A percentile compares a stretch with the other conserved stretches of the same genome.
phyloP scores from a whole-genome alignment of 2,113 vertebrate genomes.

The Saccopteryx bilineata region DNA sequence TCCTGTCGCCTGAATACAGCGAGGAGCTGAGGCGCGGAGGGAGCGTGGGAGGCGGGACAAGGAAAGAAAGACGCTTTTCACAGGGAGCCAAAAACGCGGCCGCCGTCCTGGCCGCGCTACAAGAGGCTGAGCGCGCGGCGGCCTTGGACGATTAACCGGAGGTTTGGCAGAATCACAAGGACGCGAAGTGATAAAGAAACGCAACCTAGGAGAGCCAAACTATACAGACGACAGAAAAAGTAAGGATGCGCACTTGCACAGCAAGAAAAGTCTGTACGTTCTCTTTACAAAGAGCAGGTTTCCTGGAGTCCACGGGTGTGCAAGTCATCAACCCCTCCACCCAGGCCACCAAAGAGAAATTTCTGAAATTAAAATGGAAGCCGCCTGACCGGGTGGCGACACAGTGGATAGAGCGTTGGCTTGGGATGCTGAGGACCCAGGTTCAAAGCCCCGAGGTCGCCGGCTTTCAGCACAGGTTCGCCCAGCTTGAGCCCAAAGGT shows the following conservation, averaged over 20 bases:
- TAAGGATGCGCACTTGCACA: background rate
- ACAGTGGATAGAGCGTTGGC: too few relatives aligned
- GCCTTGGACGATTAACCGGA: constrained; percentile 18
- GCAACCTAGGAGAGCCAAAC: background rate
- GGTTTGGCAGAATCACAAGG: background rate
- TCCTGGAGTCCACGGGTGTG: background rate
- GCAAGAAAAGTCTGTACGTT: background rate
- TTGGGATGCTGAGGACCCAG: too few relatives aligned
- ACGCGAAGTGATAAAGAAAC: constrained; percentile 26
- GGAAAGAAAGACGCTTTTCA: constrained; percentile 66
- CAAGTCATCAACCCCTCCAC: background rate
- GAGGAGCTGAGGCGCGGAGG: background rate
- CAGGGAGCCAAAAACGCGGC: constrained; percentile 51
- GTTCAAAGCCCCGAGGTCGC: too few relatives aligned
- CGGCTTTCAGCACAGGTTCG: too few relatives aligned
- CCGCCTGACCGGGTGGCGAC: background rate
- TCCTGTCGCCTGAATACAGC: constrained; percentile 63
- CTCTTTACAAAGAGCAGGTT: background rate
- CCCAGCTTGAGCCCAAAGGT: too few relatives aligned
- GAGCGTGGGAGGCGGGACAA: background rate
- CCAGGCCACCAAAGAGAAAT: background rate
- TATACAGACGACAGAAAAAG: background rate
- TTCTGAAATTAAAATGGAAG: constrained; percentile 28
- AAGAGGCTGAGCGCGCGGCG: background rate
- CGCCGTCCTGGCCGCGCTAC: constrained; percentile 16